Base-by-base conservation (phyloP, 1,140 invertebrate species). In the Euura saliciscinereae region DNA sequence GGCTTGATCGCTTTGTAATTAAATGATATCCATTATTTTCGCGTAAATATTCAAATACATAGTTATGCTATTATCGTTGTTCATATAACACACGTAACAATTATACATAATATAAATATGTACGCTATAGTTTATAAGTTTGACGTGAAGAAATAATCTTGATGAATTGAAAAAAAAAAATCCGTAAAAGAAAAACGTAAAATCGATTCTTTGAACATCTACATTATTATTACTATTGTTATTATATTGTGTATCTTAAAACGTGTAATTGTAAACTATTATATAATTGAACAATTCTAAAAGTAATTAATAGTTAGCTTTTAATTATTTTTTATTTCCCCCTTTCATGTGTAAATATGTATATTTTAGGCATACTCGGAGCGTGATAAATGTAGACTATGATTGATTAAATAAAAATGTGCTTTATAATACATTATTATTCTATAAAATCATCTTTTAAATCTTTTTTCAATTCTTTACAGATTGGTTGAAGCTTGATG, bases 301-400 rank as follows among this genome's bases (percentile, higher is more conserved):
- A 59, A 59, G 28, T 28, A 28, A 28, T 28, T 6, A 59, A 11
- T 77, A 76, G 70, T 73, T 73, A 75, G 71, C 78, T 71, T 77
- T 82, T 28, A 28, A 28, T 28, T 28, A 28, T 1, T 28, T 28
- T 28, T 28, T 28, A 1, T 1, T 28, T 28, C 1, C 28, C 28
- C 28, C 28, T 75, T 74, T 68, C 75, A 73, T 65, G 59, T 83
- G 82, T 83, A 83, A 74, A 83, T 82, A 83, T 83, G 79, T 83
- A 83, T 81, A 82, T 82, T 81, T 69, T 75, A 77, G 77, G 75
- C 76, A 77, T 78, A 78, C 76, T 79, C 70, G 73, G 77, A 77
- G 75, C 76, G 78, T 82, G 76, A 82, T 83, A 81, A 64, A 74
- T 80, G 71, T 82, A 81, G 77, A 79, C 73, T 77, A 80, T 28